Percentiles rank a stretch among this genome's conserved stretches.
Conservation (phyloP, 2,888 invertebrate genomes). For the Platypus cylindrus region DNA sequence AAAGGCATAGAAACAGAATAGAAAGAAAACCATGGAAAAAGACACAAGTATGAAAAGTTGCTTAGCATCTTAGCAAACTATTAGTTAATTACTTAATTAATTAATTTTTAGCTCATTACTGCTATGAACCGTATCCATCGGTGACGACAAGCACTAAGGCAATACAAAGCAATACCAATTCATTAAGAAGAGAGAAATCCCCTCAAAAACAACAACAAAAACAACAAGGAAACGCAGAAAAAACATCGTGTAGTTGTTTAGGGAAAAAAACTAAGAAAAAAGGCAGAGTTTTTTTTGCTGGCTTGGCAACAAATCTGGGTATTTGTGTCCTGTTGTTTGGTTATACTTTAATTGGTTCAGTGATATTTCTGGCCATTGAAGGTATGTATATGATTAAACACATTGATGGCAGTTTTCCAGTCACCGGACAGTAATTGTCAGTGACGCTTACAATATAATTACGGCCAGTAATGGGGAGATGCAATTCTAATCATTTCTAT, state of each 20-base stretch:
- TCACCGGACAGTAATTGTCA: too few species aligned
- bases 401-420: too few species aligned
- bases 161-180: conserved; percentile 25
- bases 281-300: conserved; percentile 49
- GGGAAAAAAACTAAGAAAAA: conserved; percentile 27
- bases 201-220: conserved; percentile 30
- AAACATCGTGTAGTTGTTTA: conserved; percentile 29
- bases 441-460: too few species aligned
- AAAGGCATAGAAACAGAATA: conserved; percentile 3
- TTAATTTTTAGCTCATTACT: conserved; percentile 27
- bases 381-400: too few species aligned
- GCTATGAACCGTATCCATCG: conserved; percentile 35
- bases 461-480: too few species aligned
- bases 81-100: not conserved
- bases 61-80: too few species aligned
- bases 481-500: too few species aligned
- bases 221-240: conserved; percentile 24
- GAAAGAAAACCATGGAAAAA: conserved; percentile 25
- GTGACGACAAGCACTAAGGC: conserved; percentile 30
- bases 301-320: conserved; percentile 60
- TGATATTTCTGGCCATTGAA: conserved; percentile 77
- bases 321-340: conserved; percentile 71
- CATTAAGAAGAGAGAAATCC: conserved; percentile 33
- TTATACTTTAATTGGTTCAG: conserved; percentile 62
- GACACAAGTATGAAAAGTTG: conserved; percentile 32